Evolutionary conservation across 37 sponge, comb jelly and placozoan species (phyloP).

Genomic region (Bolinopsis microptera): DNA sequence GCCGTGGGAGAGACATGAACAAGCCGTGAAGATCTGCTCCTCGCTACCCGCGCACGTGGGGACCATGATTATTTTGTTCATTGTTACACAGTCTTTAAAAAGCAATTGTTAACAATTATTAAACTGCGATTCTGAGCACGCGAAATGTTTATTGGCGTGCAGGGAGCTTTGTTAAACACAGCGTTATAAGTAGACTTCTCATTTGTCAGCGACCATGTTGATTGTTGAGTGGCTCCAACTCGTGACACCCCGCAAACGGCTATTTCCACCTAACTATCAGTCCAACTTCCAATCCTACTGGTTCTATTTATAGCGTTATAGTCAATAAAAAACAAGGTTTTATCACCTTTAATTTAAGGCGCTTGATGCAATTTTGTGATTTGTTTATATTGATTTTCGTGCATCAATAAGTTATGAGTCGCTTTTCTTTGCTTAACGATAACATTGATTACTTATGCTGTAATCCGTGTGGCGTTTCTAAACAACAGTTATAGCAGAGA

Average conservation of each 20-base stretch:
- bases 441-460: not conserved
- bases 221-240: too few species aligned
- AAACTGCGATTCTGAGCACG: not conserved
- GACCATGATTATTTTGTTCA: not conserved
- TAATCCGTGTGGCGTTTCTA: not conserved
- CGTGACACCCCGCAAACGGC: too few species aligned
- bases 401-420: too few species aligned
- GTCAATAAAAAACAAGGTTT: too few species aligned
- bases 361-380: not conserved
- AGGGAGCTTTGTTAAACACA: not conserved
- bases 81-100: not conserved
- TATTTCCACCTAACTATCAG: too few species aligned
- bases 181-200: not conserved
- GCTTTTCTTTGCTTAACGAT: not conserved
- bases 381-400: not conserved
- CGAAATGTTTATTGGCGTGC: not conserved
- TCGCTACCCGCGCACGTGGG: not conserved
- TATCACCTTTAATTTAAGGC: too few species aligned
- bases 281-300: too few species aligned
- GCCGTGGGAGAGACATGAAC: not conserved
- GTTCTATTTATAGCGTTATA: too few species aligned
- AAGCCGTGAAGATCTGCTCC: not conserved
- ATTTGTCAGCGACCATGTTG: not conserved
- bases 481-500: not conserved
- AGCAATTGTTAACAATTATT: not conserved